These are phyloP conservation scores for Drosophila leontia DNA, from an alignment of 1,140 invertebrate species.

Conservation along the genomic window DNA sequence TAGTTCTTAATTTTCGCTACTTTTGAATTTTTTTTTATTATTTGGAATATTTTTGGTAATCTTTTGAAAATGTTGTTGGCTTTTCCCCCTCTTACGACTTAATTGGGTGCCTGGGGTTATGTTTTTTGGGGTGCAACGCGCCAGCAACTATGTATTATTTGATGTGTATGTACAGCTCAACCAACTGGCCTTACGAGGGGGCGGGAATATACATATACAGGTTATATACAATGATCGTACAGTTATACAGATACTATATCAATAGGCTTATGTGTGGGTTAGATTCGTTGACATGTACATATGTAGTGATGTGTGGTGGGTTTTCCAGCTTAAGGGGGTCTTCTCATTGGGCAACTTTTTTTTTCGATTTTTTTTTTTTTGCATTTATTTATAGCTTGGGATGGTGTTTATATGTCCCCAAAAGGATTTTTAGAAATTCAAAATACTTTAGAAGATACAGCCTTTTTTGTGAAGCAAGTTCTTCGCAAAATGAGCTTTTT, in stretches of 20 bases:
- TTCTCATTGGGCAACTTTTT: too few relatives aligned
- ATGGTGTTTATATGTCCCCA: too few relatives aligned
- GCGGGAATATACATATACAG: constrained; percentile 13
- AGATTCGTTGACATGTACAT: constrained; percentile 23
- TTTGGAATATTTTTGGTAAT: not conserved
- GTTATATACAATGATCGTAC: constrained; percentile 62
- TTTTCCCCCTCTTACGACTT: constrained; percentile 19
- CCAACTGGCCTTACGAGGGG: constrained; percentile 16
- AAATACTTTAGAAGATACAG: too few relatives aligned
- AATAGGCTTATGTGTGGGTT: constrained; percentile 42
- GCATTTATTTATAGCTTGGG: too few relatives aligned
- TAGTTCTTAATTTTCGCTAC: constrained; percentile 8
- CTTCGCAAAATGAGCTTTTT: too few relatives aligned
- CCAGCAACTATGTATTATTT: constrained; percentile 25
- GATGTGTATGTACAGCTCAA: constrained; percentile 44
- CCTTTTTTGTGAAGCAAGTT: too few relatives aligned
- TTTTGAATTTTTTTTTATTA: not conserved
- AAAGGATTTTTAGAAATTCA: too few relatives aligned
- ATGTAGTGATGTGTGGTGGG: constrained; percentile 4
- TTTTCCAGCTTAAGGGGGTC: too few relatives aligned
- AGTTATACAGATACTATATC: constrained; percentile 40
- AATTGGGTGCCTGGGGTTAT: not conserved
- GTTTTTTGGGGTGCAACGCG: constrained; percentile 32
- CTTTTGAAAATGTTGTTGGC: not conserved
- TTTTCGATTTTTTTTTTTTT: too few relatives aligned